phyloP scores from a whole-genome alignment of 2,888 invertebrate genomes.

The Fabriciana adippe region DNA sequence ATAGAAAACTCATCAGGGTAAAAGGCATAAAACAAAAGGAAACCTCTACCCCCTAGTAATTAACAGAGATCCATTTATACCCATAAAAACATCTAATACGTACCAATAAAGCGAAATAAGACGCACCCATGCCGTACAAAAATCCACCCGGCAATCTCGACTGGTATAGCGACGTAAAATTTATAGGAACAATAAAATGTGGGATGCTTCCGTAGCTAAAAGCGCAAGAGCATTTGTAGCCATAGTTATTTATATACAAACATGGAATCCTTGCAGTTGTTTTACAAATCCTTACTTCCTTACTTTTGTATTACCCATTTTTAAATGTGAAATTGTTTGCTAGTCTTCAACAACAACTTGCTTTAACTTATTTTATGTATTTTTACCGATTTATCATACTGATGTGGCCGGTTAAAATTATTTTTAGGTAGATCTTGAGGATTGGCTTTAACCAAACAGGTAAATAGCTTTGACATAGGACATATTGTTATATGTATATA shows the following conservation, averaged over 20 bases:
- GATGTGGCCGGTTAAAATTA: too few relatives aligned
- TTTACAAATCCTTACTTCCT: slow-evolving; percentile 3
- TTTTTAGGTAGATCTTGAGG: too few relatives aligned
- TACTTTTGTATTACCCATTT: neutral
- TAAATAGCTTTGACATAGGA: too few relatives aligned
- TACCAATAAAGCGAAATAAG: slow-evolving; percentile 33
- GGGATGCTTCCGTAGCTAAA: slow-evolving; percentile 69
- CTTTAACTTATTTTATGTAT: too few relatives aligned
- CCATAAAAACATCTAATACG: slow-evolving; percentile 19
- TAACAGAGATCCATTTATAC: slow-evolving; percentile 26
- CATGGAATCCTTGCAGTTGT: slow-evolving; percentile 14
- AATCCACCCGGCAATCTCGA: slow-evolving; percentile 75
- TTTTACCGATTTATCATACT: too few relatives aligned
- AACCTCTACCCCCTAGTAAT: slow-evolving; percentile 8
- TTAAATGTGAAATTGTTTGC: neutral
- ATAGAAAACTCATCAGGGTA: slow-evolving; percentile 7
- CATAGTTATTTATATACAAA: slow-evolving; percentile 40
- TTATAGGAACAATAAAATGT: slow-evolving; percentile 79
- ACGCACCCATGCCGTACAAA: slow-evolving; percentile 58
- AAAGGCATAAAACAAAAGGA: neutral
- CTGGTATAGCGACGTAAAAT: slow-evolving; percentile 70
- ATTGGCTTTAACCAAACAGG: too few relatives aligned
- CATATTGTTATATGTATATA: too few relatives aligned
- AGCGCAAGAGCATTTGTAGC: slow-evolving; percentile 50
- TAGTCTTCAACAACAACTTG: neutral